phyloP scores from a whole-genome alignment of 2,888 invertebrate genomes.

The Penaeus monodon region DNA sequence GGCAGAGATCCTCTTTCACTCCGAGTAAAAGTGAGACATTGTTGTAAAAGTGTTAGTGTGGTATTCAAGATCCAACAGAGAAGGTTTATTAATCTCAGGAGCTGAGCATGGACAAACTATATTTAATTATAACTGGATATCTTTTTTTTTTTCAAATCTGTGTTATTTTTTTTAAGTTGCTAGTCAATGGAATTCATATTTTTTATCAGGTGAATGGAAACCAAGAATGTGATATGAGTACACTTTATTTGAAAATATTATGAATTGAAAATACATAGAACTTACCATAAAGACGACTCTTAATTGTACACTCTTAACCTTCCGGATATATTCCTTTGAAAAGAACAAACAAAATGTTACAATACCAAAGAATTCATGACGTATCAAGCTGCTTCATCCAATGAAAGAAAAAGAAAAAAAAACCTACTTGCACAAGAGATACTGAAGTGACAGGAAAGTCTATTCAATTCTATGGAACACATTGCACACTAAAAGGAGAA shows the following conservation, averaged over 20 bases:
- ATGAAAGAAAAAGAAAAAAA: no score
- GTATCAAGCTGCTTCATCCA: no score
- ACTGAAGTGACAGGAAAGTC: no score
- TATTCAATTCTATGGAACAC: no score
- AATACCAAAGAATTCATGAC: background rate
- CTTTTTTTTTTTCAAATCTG: slow-evolving; percentile 32
- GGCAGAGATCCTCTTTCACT: background rate
- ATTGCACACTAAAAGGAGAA: no score
- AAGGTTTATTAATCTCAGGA: background rate
- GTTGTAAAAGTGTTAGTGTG: slow-evolving; percentile 23
- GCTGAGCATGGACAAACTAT: slow-evolving; percentile 21
- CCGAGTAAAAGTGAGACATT: slow-evolving; percentile 13
- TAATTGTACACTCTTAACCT: slow-evolving; percentile 21
- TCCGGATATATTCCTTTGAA: background rate
- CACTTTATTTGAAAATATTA: slow-evolving; percentile 59
- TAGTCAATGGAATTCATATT: slow-evolving; percentile 54
- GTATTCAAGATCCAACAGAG: no score
- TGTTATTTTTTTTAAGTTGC: slow-evolving; percentile 50
- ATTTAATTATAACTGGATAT: background rate
- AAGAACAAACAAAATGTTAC: background rate
- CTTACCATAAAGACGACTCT: slow-evolving; percentile 34
- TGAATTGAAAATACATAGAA: slow-evolving; percentile 51
- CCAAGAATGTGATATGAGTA: slow-evolving; percentile 49
- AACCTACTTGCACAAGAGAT: no score
- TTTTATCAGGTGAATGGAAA: slow-evolving; percentile 55